Base-by-base conservation (phyloP, 2,797 vertebrate species). In the Notolepis coatsorum region DNA sequence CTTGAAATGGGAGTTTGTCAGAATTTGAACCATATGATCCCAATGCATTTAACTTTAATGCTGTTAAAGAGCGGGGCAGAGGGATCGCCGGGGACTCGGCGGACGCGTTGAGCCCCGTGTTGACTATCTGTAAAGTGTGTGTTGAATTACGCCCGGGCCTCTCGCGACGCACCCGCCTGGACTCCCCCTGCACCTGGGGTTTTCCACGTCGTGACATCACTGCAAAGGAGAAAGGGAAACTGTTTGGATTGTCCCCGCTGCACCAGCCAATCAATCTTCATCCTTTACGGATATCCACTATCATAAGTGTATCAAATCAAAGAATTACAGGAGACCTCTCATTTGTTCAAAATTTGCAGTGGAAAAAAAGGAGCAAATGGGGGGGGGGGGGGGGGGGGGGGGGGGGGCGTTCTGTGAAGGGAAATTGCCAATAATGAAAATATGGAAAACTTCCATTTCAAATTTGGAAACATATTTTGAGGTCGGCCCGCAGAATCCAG, bases 21-120 rank as follows among this genome's bases (percentile, higher is more conserved):
- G 81, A 88, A 91, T 87, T 78, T 13, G 52, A 90, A 91, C 86
- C 88, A 92, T 39, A 82, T 87, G 88, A 92, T 81, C 74, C 82
- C 13, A 18, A 80, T 67, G 75, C 82, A 78, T 80, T 82, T 63
- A 59, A 70, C 79, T 74, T 5, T 84, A 87, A 89, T 77, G 71
- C 73, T 73, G 76, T 87, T 79, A 80, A 77, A 64, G 73, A 76
- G 80, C 68, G n/a, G n/a, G n/a, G 65, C 61, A 59, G 59, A 81
- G 68, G 74, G 75, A 86, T 79, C 72, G 57, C 48, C 69, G 57
- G n/a, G 49, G 57, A 53, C 24, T 65, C 45, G 15, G 39, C 5
- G 35, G 65, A 66, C 43, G 30, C 10, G 39, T 65, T 69, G 72
- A 85, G 71, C 72, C 41, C 25, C 65, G 33, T 73, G 64, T 71